Conservation (phyloP, 2,888 invertebrate species). For the Hypselothyrea guttata region DNA sequence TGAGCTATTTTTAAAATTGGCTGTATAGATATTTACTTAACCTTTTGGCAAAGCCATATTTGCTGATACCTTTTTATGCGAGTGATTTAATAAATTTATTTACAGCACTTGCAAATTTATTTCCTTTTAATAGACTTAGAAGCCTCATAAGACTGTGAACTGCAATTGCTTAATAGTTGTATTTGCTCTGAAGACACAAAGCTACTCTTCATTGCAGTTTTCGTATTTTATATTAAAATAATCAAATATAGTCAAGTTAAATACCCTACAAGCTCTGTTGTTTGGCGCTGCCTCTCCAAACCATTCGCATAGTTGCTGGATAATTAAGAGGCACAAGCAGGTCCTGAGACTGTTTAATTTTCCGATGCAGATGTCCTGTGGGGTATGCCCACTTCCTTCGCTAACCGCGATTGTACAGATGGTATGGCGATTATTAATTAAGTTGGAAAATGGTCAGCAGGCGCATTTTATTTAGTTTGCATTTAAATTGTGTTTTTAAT, state of each 20-base stretch:
- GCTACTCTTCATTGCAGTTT: no score
- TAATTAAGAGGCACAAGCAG: slow-evolving; percentile 5
- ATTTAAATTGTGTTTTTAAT: slow-evolving; percentile 67
- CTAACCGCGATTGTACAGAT: slow-evolving; percentile 1
- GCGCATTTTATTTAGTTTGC: slow-evolving; percentile 62
- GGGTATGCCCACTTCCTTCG: not conserved
- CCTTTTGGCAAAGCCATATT: not conserved
- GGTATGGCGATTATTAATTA: slow-evolving; percentile 46
- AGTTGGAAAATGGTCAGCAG: slow-evolving; percentile 37
- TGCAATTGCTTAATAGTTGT: no score
- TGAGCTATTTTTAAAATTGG: no score
- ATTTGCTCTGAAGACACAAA: no score
- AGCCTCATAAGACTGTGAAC: no score
- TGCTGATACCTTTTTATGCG: slow-evolving; percentile 5
- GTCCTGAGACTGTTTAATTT: slow-evolving; percentile 2
- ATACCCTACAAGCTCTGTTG: no score
- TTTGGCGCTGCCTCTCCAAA: slow-evolving; percentile 3
- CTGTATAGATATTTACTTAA: not conserved
- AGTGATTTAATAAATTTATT: no score
- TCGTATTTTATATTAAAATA: no score
- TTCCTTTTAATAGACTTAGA: no score
- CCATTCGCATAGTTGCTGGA: slow-evolving; percentile 14
- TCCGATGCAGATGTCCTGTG: slow-evolving; percentile 7
- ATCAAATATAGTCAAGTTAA: no score
- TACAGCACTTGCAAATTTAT: no score